Base-by-base conservation (phyloP, 1,140 invertebrate species). In the Heliothis virescens region DNA sequence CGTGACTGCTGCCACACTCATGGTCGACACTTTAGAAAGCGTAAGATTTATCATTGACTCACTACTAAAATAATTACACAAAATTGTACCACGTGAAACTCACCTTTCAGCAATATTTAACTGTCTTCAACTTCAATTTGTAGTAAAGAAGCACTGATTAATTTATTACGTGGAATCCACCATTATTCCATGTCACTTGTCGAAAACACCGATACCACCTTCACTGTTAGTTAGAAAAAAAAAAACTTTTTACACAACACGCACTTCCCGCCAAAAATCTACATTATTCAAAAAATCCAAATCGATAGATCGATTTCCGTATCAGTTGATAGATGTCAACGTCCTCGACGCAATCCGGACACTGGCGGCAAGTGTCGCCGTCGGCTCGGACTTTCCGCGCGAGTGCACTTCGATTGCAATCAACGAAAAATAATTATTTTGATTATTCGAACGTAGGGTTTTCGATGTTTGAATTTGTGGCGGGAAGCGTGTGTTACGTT, bases 21-120 rank as follows among this genome's bases (percentile, higher is more conserved):
- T 90, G 91, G 91, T 88, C 92, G 89, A 83, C 79, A 87, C 87
- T 92, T 92, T 94, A 94, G 92, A 94, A 94, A 94, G 92, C 90
- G 90, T 87, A 86, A 88, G 78, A 89, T 88, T 84, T 91, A 87
- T 87, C 88, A 91, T 92, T 91, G 87, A 84, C 85, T 87, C 87
- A 90, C 81, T 65, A 80, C 73, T 82, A 88, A 79, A 85, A 85
- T 85, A 82, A 86, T 87, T 87, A 87, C 87, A 81, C 83, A 84
- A 86, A 86, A 80, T 59, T 81, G 86, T 72, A 84, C 48, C 77
- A 79, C 47, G 65, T 53, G 62, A 83, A 73, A 65, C 85, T 87
- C 82, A 89, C 87, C 87, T 90, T 84, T 86, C 59, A 82, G 72
- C 65, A 76, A 71, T 77, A 76, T 71, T 53, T 67, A 63, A 80